A percentile compares a stretch with the other conserved stretches of the same genome.
phyloP scores from a whole-genome alignment of 2,888 invertebrate genomes.

The Smittia aterrima region DNA sequence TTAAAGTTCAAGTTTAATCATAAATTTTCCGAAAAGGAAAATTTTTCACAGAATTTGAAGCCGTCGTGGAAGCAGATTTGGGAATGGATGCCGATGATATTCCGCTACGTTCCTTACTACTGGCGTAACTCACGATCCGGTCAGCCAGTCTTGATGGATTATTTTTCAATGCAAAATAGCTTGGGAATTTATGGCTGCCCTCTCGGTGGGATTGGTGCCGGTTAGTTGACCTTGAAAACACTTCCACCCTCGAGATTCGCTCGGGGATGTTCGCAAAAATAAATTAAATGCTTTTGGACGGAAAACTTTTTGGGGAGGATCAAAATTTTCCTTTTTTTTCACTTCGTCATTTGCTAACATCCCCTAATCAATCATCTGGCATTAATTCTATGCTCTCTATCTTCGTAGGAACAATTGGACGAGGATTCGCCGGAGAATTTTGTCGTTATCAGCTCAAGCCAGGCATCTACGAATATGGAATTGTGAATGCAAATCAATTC shows the following conservation, averaged over 20 bases:
- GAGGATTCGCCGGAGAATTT: conserved; percentile 91
- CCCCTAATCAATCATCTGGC: neutral
- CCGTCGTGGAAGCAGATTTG: conserved; percentile 39
- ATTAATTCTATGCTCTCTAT: neutral
- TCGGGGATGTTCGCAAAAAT: conserved; percentile 49
- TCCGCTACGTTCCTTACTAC: conserved; percentile 70
- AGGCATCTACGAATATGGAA: conserved; percentile 82
- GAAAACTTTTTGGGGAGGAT: neutral
- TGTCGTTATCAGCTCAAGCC: conserved; percentile 87
- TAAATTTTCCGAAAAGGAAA: conserved; percentile 68
- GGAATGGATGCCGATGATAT: conserved; percentile 43
- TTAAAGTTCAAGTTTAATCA: conserved; percentile 73
- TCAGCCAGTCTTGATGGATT: conserved; percentile 76
- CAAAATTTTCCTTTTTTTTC: neutral
- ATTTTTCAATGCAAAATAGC: conserved; percentile 65
- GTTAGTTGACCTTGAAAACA: conserved; percentile 23
- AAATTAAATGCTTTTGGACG: neutral
- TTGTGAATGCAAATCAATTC: conserved; percentile 83
- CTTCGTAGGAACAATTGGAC: conserved; percentile 64
- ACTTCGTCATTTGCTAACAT: neutral
- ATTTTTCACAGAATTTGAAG: conserved; percentile 56
- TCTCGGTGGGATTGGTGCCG: conserved; percentile 74
- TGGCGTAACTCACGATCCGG: conserved; percentile 63
- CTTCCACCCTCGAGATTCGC: too few relatives aligned
- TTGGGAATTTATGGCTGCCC: conserved; percentile 89